Evolutionary conservation across 2,797 vertebrate genomes (phyloP).

Genomic region (Valencia hispanica): DNA sequence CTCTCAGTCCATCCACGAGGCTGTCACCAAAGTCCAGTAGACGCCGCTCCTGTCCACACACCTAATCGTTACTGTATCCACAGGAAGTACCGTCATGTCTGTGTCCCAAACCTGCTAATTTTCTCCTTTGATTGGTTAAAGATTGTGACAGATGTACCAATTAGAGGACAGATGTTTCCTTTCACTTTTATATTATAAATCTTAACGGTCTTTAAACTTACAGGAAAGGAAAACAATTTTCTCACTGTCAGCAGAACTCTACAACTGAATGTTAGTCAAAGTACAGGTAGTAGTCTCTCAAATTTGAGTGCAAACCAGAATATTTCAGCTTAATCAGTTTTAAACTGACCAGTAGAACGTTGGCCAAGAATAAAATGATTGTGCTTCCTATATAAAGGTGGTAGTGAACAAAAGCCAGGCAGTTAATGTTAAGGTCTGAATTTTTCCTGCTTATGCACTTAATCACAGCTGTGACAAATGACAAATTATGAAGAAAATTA

Average conservation of each 20-base stretch:
- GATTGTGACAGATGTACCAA: slow-evolving; percentile 31
- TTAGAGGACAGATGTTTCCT: slow-evolving; percentile 19
- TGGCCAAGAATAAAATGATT: neutral
- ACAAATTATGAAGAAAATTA: neutral
- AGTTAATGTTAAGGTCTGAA: neutral
- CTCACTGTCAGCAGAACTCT: neutral
- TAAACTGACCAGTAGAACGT: neutral
- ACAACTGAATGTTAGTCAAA: neutral
- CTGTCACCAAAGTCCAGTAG: slow-evolving; percentile 90
- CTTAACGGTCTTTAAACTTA: slow-evolving; percentile 40
- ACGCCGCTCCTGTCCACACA: slow-evolving; percentile 26
- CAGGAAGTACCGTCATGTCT: slow-evolving; percentile 33
- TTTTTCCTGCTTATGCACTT: slow-evolving; percentile 9
- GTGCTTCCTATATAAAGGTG: slow-evolving; percentile 28
- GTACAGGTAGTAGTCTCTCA: neutral
- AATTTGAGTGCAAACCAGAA: neutral
- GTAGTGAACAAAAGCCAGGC: slow-evolving; percentile 12
- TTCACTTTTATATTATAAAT: slow-evolving; percentile 14
- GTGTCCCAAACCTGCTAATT: slow-evolving; percentile 11
- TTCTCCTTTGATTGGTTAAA: slow-evolving; percentile 38
- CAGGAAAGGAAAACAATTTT: neutral
- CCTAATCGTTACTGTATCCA: slow-evolving; percentile 23
- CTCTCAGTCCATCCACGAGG: slow-evolving; percentile 93
- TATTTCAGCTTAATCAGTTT: neutral
- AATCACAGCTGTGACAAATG: neutral